Evolutionary conservation across 2,797 vertebrate genomes (phyloP), one percentile per base, ranked within the genome.

Genomic region (Sylvia borin): DNA sequence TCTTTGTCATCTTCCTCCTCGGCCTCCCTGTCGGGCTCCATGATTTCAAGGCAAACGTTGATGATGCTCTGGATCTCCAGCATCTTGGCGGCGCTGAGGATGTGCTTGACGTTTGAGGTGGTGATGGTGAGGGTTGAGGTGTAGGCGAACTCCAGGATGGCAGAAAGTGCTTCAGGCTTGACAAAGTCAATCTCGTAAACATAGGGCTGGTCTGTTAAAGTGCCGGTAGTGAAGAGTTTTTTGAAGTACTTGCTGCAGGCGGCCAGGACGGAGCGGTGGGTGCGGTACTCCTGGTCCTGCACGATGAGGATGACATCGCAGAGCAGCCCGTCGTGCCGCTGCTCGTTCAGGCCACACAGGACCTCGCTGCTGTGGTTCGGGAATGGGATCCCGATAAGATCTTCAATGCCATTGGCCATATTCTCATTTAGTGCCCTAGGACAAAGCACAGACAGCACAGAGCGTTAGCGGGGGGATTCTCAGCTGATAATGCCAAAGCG

Each of bases 211-310:
- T 98, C 98, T 5, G 98, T 97, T 85, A 98, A 97, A 74, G 98
- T 98, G 90, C 98, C 98, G 0, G 99, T 98, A 4, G 99, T 99
- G 98, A 99, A 99, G 95, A 99, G 99, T 95, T 99, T 99, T 97
- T 99, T 99, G 95, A 99, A 99, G 96, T 99, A 99, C 95, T 99
- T 99, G 97, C 99, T 99, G 98, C 99, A 99, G 93, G 99, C 99
- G 0, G 99, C 99, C 95, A 99, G 98, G 29, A 99, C 99, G 0
- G 99, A 99, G 94, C 99, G 98, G 94, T 99, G 99, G 20, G 99
- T 99, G 81, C 98, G 98, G 97, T 99, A 99, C 92, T 99, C 99
- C 96, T 99, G 99, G 97, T 99, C 99, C 21, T 98, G 98, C 7
- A 99, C 99, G 40, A 99, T 99, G 90, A 99, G 99, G 81, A 99